Conservation (phyloP, 1,140 invertebrate species). For the Drosophila oshimai region DNA sequence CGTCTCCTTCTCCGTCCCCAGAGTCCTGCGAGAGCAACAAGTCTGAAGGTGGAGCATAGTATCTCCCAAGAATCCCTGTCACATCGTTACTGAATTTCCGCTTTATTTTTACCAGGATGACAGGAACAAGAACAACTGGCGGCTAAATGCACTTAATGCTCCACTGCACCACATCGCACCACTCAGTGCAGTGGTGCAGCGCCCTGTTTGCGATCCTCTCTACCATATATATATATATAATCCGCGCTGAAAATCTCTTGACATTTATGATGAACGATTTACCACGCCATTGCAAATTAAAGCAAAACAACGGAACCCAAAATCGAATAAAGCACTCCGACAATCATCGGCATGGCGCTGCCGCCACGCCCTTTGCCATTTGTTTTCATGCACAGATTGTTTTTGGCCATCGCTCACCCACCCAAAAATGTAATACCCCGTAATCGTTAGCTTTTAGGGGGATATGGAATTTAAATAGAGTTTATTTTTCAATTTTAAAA, state of each 20-base stretch:
- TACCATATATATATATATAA: no score
- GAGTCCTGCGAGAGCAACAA: conserved; percentile 17
- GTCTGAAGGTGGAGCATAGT: conserved; percentile 2
- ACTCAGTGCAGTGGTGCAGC: no score
- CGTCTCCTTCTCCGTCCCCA: no score
- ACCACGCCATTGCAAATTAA: conserved; percentile 58
- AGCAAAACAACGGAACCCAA: conserved; percentile 35
- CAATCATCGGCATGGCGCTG: conserved; percentile 32
- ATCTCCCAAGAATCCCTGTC: background rate
- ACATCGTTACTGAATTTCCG: conserved; percentile 6
- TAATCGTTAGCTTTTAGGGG: background rate
- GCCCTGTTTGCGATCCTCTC: no score
- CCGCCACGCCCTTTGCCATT: conserved; percentile 46
- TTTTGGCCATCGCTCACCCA: background rate
- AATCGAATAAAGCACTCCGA: conserved; percentile 56
- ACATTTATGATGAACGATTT: conserved; percentile 62
- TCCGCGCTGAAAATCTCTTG: conserved; percentile 52
- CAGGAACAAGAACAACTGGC: background rate
- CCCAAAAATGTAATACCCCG: background rate
- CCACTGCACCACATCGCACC: background rate
- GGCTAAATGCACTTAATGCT: conserved; percentile 26
- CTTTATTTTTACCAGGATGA: background rate
- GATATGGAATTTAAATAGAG: background rate
- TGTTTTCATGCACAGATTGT: conserved; percentile 27
- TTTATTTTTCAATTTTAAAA: background rate